Percentiles rank a stretch among this genome's conserved stretches.
phyloP scores from a whole-genome alignment of 1,140 invertebrate species.

The Aricia agestis region DNA sequence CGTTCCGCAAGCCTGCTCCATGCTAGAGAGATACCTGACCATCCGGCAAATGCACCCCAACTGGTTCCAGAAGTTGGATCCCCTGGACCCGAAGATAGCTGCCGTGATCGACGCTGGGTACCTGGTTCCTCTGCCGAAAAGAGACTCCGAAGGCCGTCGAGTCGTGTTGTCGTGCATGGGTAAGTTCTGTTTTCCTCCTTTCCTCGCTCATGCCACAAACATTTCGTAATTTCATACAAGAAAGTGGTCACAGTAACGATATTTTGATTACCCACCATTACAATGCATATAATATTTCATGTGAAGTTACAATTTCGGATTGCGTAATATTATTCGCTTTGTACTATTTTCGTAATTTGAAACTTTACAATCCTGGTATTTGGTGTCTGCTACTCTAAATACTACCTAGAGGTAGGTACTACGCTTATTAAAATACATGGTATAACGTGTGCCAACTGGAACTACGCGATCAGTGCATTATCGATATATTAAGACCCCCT shows the following conservation, averaged over 20 bases:
- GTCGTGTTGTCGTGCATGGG: constrained; percentile 86
- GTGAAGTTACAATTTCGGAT: neutral
- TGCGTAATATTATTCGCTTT: neutral
- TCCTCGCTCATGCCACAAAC: neutral
- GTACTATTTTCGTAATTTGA: neutral
- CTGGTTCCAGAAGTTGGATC: constrained; percentile 89
- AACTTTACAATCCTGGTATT: too few relatives aligned
- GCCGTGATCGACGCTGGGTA: constrained; percentile 90
- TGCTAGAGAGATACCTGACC: constrained; percentile 89
- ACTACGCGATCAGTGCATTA: too few relatives aligned
- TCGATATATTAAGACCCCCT: too few relatives aligned
- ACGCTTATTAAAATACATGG: too few relatives aligned
- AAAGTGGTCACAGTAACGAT: neutral
- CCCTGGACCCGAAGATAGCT: constrained; percentile 82
- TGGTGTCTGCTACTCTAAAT: too few relatives aligned
- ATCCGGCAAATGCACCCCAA: constrained; percentile 87
- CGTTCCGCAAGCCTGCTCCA: constrained; percentile 87
- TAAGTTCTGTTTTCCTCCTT: constrained; percentile 48
- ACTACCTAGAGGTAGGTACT: too few relatives aligned
- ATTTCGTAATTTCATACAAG: neutral
- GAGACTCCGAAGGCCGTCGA: constrained; percentile 83
- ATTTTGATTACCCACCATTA: neutral
- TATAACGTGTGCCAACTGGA: too few relatives aligned
- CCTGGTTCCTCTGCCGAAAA: constrained; percentile 84
- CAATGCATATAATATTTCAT: neutral